Evolutionary conservation across 2,113 vertebrate genomes (phyloP), one percentile per base, ranked within the genome.

Genomic region (Sapajus apella): DNA sequence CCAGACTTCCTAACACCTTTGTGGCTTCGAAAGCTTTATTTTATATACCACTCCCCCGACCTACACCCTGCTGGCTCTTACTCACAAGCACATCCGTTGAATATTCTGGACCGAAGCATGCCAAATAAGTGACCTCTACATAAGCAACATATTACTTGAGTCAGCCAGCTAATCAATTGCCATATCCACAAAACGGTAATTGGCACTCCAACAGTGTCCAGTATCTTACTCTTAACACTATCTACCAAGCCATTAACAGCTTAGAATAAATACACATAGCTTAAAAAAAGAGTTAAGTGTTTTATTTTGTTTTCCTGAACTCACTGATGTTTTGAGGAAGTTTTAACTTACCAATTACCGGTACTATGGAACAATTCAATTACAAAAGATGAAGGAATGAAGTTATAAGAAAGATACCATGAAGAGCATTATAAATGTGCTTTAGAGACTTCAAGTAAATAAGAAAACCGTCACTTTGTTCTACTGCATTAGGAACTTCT

Each of bases 401-500:
- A 83, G 50, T 82, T 94, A 70, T 56, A 40, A 91, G 92, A 92
- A 83, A 93, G 37, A 56, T 30, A 91, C 1, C 20, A 90, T 58
- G 13, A 58, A 91, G 40, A 79, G 20, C 66, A 75, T 83, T 92
- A 75, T 56, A 55, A 96, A 90, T 25, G 95, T 80, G 70, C 1
- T 95, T 92, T 52, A 97, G 90, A 98, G 87, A 88, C 94, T 94
- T 97, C 94, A 97, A 40, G 94, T 92, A 91, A 96, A 91, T 76
- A 96, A 92, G 97, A 92, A 97, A 98, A 98, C 94, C 92, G 97
- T 96, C 97, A 97, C 83, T 98, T 95, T 97, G 95, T 95, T 98
- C 97, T 93, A 81, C 96, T 91, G 96, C 95, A 97, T 98, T 98
- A 98, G 97, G 98, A 98, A 97, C 97, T 97, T 96, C 98, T 98